A percentile compares a stretch with the other conserved stretches of the same genome.
Evolutionary conservation across 1,140 invertebrate genomes (phyloP).

Genomic region (Neodiprion virginianus): DNA sequence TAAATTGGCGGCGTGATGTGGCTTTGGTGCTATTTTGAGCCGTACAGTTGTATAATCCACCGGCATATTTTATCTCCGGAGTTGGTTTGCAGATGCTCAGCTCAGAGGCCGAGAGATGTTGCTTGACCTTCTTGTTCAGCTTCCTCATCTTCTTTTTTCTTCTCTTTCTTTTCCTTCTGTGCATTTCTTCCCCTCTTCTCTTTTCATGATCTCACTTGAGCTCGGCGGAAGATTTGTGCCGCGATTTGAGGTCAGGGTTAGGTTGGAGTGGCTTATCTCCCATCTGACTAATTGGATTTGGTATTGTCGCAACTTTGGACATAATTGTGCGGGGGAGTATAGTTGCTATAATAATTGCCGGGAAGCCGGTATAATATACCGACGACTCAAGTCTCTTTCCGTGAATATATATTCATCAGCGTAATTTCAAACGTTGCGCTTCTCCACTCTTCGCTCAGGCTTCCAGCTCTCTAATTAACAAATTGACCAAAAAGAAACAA

Average conservation of each 20-base stretch:
- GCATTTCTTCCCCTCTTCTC: too few relatives aligned
- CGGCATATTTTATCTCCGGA: too few relatives aligned
- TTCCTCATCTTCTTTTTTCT: too few relatives aligned
- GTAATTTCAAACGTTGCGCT: too few relatives aligned
- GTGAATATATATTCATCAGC: background rate
- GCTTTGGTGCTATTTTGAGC: too few relatives aligned
- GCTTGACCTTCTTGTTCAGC: too few relatives aligned
- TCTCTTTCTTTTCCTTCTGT: background rate
- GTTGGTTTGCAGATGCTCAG: too few relatives aligned
- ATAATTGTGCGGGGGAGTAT: background rate
- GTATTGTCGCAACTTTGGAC: constrained; percentile 1
- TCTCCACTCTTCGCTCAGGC: too few relatives aligned
- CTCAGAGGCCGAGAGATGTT: too few relatives aligned
- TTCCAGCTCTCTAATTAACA: background rate
- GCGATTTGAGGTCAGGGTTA: background rate
- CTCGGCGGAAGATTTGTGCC: background rate
- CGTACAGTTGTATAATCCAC: too few relatives aligned
- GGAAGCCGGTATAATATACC: background rate
- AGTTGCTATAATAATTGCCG: background rate
- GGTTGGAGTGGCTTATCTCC: background rate
- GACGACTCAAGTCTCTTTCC: background rate
- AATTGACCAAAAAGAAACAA: background rate
- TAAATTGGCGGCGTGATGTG: too few relatives aligned
- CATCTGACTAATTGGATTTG: background rate
- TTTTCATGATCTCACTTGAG: too few relatives aligned